These are phyloP conservation scores for Tiliacea citrago DNA, from an alignment of 2,888 invertebrate species.

Conservation along the genomic window DNA sequence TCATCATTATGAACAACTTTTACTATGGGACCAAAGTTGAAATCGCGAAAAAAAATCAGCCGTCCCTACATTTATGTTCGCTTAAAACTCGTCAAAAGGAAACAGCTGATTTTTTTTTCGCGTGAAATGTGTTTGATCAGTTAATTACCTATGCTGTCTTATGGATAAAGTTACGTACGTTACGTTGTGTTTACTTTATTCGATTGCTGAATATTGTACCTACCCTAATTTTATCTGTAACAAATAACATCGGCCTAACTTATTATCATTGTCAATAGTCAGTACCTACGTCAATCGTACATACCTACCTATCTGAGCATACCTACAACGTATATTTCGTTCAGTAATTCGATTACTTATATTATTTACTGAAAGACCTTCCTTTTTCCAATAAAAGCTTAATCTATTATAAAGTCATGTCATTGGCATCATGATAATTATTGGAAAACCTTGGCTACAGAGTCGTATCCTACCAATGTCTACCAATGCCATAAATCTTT, in stretches of 20 bases:
- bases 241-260: constrained; percentile 3
- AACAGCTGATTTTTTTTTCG: no score
- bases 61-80: no score
- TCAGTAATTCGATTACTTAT: constrained; percentile 30
- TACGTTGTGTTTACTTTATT: constrained; percentile 34
- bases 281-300: background rate
- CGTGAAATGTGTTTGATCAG: constrained; percentile 59
- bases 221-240: constrained; percentile 8
- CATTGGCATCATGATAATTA: constrained; percentile 42
- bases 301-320: background rate
- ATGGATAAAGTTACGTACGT: constrained; percentile 32
- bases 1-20: no score
- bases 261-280: background rate
- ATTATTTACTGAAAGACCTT: constrained; percentile 10
- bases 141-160: constrained; percentile 54
- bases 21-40: no score
- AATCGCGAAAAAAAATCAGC: no score
- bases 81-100: no score
- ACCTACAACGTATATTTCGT: background rate
- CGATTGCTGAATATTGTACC: constrained; percentile 13
- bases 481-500: constrained; percentile 14
- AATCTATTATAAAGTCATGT: constrained; percentile 35
- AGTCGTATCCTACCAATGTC: constrained; percentile 15
- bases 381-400: constrained; percentile 26
- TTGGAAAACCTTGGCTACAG: constrained; percentile 40